These are phyloP conservation scores for Chaetops frenatus DNA, from an alignment of 2,113 vertebrate species.

Conservation along the genomic window DNA sequence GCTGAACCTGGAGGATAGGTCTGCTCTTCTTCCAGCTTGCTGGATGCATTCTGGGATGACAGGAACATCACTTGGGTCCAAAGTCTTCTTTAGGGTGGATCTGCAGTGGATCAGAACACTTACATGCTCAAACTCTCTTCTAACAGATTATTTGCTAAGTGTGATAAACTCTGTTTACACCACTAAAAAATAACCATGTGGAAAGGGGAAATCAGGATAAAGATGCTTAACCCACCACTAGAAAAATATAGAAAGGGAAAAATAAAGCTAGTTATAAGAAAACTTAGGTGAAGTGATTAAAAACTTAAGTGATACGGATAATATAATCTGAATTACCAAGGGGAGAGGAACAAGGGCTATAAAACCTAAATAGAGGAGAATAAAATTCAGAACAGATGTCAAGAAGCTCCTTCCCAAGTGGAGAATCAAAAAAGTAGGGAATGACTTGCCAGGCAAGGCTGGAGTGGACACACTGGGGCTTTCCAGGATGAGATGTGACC, in stretches of 20 bases:
- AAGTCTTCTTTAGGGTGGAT: neutral
- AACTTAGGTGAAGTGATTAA: neutral
- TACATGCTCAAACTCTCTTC: neutral
- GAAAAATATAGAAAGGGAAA: neutral
- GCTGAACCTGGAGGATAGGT: neutral
- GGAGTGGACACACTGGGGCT: neutral
- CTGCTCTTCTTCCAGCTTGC: neutral
- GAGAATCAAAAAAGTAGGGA: neutral
- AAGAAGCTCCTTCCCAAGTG: neutral
- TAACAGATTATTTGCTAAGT: neutral
- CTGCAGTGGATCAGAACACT: neutral
- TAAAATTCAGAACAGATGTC: slow-evolving; percentile 34
- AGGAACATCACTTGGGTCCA: neutral
- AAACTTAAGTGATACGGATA: neutral
- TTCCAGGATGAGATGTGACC: neutral
- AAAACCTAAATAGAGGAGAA: slow-evolving; percentile 32
- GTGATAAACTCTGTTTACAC: neutral
- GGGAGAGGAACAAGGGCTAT: neutral
- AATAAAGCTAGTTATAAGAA: neutral
- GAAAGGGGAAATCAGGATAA: neutral
- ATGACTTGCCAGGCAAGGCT: neutral
- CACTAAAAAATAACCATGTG: neutral
- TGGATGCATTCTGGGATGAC: neutral
- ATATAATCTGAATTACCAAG: neutral
- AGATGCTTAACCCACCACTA: neutral